Evolutionary conservation across 2,888 invertebrate genomes (phyloP).

Genomic region (Oeneis ivallda): DNA sequence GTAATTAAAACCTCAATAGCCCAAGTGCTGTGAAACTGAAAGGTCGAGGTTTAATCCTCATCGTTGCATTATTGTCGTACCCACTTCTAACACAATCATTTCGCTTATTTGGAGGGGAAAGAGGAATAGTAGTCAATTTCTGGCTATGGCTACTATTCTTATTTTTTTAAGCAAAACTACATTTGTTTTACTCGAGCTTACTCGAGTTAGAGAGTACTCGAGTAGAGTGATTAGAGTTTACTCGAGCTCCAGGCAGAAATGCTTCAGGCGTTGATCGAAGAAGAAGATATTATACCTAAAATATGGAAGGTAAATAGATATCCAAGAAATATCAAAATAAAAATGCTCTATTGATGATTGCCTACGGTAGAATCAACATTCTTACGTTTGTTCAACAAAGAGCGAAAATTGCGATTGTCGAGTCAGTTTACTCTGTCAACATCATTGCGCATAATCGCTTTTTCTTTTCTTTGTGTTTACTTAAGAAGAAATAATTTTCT

Average conservation of each 20-base stretch:
- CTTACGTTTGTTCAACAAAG: slow-evolving; percentile 27
- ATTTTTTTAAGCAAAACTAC: no score
- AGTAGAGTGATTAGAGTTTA: no score
- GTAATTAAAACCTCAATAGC: no score
- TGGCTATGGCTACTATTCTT: no score
- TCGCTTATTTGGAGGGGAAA: no score
- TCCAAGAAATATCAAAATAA: slow-evolving; percentile 14
- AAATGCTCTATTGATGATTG: slow-evolving; percentile 23
- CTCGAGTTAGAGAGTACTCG: background rate
- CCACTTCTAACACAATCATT: no score
- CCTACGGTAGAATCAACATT: slow-evolving; percentile 27
- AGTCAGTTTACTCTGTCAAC: slow-evolving; percentile 35
- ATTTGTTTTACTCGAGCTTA: no score
- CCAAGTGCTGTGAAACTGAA: no score
- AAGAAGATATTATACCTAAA: background rate
- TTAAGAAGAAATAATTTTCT: slow-evolving; percentile 18
- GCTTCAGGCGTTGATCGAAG: background rate
- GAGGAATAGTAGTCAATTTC: no score
- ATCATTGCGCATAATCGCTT: slow-evolving; percentile 36
- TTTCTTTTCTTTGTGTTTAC: slow-evolving; percentile 27
- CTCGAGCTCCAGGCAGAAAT: no score
- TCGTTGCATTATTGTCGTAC: no score
- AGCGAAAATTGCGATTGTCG: slow-evolving; percentile 31
- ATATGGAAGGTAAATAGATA: slow-evolving; percentile 2
- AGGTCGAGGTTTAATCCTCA: no score